A percentile compares a stretch with the other conserved stretches of the same genome.
Evolutionary conservation across 2,888 invertebrate species (phyloP).

Genomic region (Byasa hedistus): DNA sequence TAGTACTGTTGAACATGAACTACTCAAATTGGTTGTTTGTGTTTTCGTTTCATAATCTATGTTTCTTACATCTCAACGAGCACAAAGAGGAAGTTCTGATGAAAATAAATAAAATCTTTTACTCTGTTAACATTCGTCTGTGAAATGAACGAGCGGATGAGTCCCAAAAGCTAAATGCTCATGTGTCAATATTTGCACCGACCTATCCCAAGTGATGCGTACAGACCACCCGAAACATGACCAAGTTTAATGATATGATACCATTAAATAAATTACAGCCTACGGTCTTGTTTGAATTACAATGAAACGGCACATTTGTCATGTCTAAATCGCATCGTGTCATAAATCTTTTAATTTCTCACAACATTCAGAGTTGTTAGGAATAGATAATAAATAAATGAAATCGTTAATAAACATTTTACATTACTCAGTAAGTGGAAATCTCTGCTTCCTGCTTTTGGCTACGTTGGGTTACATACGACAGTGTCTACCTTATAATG

Average conservation of each 20-base stretch:
- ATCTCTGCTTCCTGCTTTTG: no score
- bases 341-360: neutral
- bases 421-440: no score
- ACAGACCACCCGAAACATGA: neutral
- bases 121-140: neutral
- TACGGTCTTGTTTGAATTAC: neutral
- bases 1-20: no score
- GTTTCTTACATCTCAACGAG: no score
- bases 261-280: constrained; percentile 13
- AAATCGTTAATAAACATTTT: no score
- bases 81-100: neutral
- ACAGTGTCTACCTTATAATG: no score
- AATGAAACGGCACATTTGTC: neutral
- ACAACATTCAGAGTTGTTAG: no score
- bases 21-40: no score
- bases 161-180: neutral
- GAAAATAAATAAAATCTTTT: neutral
- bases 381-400: no score
- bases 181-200: neutral
- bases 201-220: neutral
- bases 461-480: no score
- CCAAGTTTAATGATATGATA: neutral
- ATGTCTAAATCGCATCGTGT: neutral
- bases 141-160: neutral
- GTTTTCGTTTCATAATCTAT: no score